Conservation (phyloP, 2,888 invertebrate genomes). For the Caenorhabditis becei region DNA sequence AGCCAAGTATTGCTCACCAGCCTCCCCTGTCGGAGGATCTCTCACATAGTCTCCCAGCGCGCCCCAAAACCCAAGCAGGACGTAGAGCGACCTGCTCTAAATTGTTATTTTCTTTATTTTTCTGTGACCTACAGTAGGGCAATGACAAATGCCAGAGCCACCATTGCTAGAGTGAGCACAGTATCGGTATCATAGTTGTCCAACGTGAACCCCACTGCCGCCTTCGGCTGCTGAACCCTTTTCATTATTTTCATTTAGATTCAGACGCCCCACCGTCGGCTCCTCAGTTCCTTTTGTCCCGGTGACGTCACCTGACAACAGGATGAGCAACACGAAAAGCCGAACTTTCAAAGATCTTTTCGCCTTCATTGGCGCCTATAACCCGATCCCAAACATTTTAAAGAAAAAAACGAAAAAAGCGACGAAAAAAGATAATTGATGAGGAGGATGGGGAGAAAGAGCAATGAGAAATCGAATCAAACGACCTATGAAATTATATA, state of each 20-base stretch:
- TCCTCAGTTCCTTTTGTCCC: not conserved
- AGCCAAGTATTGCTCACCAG: too few species aligned
- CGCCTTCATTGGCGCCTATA: not conserved
- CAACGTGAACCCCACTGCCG: not conserved
- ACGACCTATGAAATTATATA: too few species aligned
- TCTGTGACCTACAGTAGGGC: not conserved
- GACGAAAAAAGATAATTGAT: not conserved
- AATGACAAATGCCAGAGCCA: not conserved
- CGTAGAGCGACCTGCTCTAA: not conserved
- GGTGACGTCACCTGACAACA: not conserved
- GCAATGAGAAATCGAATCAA: too few species aligned
- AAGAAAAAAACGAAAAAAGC: not conserved
- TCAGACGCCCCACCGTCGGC: not conserved
- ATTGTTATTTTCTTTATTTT: not conserved
- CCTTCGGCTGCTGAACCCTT: not conserved
- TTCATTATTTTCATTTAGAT: not conserved
- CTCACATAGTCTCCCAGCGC: not conserved
- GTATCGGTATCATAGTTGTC: not conserved
- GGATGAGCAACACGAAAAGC: not conserved
- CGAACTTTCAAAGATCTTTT: not conserved
- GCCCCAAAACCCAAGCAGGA: not conserved
- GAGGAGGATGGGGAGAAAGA: too few species aligned
- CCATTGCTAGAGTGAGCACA: not conserved
- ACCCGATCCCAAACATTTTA: not conserved
- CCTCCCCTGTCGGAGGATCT: not conserved